Evolutionary conservation across 2,797 vertebrate genomes (phyloP), one percentile per base, ranked within the genome.

Genomic region (Spinus olivaceus): DNA sequence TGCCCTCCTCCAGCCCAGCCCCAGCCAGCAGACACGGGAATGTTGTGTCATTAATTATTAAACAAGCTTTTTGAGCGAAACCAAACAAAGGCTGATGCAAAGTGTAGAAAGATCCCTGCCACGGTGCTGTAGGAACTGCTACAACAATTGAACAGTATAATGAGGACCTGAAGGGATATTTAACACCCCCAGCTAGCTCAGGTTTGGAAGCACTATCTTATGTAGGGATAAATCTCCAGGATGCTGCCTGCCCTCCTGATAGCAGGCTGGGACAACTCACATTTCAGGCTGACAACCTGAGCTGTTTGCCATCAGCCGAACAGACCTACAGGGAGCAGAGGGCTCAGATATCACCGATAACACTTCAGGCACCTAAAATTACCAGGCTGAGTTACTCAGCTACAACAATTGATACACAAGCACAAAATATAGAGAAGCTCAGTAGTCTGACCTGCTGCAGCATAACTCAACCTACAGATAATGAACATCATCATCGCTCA

Each of bases 401-500:
- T 47, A 22, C 59, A 37, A 10, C 37, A 57, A 44, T 2, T 37
- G 35, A 44, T 30, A 73, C 2, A 1, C 13, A 33, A 51, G 41
- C 72, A 88, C 8, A 4, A 61, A 66, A 47, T 1, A 66, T 2
- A 39, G 25, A 33, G 46, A 10, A 60, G 59, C 35, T 67, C 63
- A 50, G 23, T 1, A 9, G 54, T 2, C 20, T 15, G n/a, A 44
- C 14, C 21, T 24, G 37, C 85, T 78, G 42, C 30, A 42, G 7
- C 9, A 12, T 33, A 54, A 81, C 49, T 18, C 56, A 59, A 2
- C 13, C 32, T 4, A 19, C 32, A 33, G 65, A 20, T 14, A 32
- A 21, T 0, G 17, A 46, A 35, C 18, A 23, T 5, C 37, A 14
- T 15, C 5, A 1, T 5, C 2, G 0, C 3, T 47, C 44, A 44